A percentile compares a stretch with the other conserved stretches of the same genome.
Conservation (phyloP, 2,113 vertebrate species). For the Gnathonemus echidnorhynchus region DNA sequence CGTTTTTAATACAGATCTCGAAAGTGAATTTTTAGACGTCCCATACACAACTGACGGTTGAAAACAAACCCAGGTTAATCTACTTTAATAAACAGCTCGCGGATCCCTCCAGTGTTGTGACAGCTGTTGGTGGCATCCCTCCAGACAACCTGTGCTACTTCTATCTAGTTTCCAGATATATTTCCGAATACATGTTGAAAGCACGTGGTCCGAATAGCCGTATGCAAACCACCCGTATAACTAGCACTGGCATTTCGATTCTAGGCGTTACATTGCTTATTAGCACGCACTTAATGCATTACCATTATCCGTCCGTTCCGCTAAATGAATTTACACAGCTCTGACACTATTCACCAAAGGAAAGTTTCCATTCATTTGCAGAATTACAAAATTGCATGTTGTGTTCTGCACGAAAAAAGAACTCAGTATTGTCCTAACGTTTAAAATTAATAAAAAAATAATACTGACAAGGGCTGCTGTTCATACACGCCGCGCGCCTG, state of each 20-base stretch:
- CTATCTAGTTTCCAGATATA: background rate
- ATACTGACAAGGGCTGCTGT: background rate
- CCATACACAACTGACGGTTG: background rate
- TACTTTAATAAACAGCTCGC: background rate
- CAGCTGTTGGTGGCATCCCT: background rate
- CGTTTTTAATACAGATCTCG: background rate
- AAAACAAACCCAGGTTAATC: background rate
- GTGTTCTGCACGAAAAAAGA: background rate
- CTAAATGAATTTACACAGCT: background rate
- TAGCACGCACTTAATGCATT: background rate
- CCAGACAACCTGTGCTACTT: background rate
- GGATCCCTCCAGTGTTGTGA: background rate
- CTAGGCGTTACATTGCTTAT: background rate
- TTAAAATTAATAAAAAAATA: background rate
- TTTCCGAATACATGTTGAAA: background rate
- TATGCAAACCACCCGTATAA: background rate
- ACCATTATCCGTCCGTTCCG: background rate
- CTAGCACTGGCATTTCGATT: background rate
- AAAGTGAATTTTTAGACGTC: background rate
- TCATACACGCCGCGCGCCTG: background rate
- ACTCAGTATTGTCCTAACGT: background rate
- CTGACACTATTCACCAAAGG: background rate
- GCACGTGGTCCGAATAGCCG: background rate
- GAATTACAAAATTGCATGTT: background rate
- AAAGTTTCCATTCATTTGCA: background rate